Evolutionary conservation across 2,797 vertebrate genomes (phyloP).

Genomic region (Chrosomus eos): DNA sequence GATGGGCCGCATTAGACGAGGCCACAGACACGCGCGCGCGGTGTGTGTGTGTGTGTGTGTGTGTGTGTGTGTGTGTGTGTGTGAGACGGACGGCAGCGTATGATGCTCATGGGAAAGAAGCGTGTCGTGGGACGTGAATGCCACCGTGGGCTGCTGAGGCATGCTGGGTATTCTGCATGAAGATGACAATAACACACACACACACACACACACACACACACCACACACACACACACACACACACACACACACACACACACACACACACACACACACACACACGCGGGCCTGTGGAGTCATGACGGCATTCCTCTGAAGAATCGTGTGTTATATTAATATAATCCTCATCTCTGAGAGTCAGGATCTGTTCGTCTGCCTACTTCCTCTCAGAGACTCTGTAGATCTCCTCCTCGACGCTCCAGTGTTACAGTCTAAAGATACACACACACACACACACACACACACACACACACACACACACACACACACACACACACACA

Average conservation of each 20-base stretch:
- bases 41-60: slow-evolving; percentile 44
- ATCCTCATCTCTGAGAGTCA: not conserved
- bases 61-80: slow-evolving; percentile 20
- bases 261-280: slow-evolving; percentile 25
- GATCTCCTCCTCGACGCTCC: not conserved
- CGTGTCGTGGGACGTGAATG: slow-evolving; percentile 87
- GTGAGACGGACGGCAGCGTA: slow-evolving; percentile 38
- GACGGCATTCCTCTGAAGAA: slow-evolving; percentile 53
- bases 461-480: not conserved
- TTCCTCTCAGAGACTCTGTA: slow-evolving; percentile 14
- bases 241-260: slow-evolving; percentile 33
- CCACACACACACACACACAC: slow-evolving; percentile 14
- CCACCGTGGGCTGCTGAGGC: slow-evolving; percentile 85
- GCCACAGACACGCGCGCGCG: slow-evolving; percentile 55
- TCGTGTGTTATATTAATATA: slow-evolving; percentile 25
- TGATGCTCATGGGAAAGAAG: slow-evolving; percentile 82
- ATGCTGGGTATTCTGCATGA: slow-evolving; percentile 81
- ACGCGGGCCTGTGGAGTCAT: not conserved
- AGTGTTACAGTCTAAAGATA: not conserved
- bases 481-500: not conserved
- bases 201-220: slow-evolving; percentile 13
- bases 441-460: not conserved
- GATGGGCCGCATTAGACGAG: slow-evolving; percentile 36
- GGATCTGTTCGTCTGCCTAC: not conserved
- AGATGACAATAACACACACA: slow-evolving; percentile 52